Evolutionary conservation across 1,140 invertebrate species (phyloP).

Genomic region (Cryptotermes secundus): DNA sequence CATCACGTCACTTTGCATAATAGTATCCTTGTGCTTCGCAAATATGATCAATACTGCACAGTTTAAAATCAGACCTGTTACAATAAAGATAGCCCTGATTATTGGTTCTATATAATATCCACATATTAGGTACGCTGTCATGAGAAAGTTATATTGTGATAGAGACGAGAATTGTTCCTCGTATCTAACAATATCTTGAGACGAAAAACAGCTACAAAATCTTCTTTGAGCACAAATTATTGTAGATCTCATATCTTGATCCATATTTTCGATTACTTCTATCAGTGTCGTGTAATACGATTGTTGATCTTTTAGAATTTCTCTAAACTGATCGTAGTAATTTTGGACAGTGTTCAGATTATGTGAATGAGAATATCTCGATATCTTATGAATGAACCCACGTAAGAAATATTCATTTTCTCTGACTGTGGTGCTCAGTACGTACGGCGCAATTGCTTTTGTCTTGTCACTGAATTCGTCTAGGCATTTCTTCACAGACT

Average conservation of each 20-base stretch:
- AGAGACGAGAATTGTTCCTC: not conserved
- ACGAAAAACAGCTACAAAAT: not conserved
- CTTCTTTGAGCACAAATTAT: not conserved
- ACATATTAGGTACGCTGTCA: not conserved
- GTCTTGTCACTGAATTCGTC: not conserved
- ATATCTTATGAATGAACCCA: not conserved
- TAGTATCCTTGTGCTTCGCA: not conserved
- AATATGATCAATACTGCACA: not conserved
- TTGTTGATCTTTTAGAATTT: not conserved
- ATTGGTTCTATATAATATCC: slow-evolving; percentile 10
- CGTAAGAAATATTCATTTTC: not conserved
- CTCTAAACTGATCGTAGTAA: not conserved
- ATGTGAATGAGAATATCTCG: not conserved
- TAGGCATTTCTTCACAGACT: not conserved
- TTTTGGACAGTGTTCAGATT: not conserved
- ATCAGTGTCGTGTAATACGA: not conserved
- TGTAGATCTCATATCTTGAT: not conserved
- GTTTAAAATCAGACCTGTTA: not conserved
- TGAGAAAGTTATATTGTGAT: not conserved
- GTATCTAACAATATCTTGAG: not conserved
- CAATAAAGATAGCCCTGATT: not conserved
- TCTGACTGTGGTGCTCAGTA: not conserved
- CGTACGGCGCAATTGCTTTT: not conserved
- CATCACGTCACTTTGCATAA: not conserved
- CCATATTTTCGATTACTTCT: not conserved